These are phyloP conservation scores for Montipora efflorescens DNA, from an alignment of 64 coral and sea anemone species.

Conservation along the genomic window DNA sequence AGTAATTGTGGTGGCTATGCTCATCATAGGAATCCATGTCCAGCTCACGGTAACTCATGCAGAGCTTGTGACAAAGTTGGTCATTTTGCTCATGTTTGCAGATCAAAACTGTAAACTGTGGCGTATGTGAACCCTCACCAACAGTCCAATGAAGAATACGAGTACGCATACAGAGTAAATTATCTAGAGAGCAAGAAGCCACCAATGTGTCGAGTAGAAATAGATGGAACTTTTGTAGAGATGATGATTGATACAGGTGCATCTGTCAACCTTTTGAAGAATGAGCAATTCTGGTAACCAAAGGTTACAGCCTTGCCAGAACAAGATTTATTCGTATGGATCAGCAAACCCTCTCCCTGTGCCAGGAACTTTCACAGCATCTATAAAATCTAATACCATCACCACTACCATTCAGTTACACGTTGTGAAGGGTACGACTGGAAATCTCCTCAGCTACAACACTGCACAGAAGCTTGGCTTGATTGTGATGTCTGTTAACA, in stretches of 20 bases:
- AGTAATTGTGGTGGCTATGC: background rate
- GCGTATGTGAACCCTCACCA: too few relatives aligned
- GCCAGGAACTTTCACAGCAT: background rate
- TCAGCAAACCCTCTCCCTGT: background rate
- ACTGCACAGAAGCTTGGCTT: conserved; percentile 25
- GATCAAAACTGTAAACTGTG: too few relatives aligned
- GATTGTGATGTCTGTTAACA: conserved; percentile 10
- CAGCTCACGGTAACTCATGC: background rate
- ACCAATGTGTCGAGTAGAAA: too few relatives aligned
- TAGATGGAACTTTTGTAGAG: background rate
- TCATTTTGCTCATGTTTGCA: too few relatives aligned
- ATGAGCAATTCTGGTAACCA: background rate
- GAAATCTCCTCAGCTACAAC: conserved; percentile 33
- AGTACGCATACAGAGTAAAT: too few relatives aligned
- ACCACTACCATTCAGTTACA: background rate
- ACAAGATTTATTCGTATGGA: conserved; percentile 25
- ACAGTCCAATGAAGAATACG: too few relatives aligned
- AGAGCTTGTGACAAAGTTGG: background rate
- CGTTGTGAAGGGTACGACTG: conserved; percentile 37
- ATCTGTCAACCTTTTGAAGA: conserved; percentile 52
- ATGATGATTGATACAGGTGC: conserved; percentile 78
- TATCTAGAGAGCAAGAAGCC: too few relatives aligned
- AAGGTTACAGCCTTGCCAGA: background rate
- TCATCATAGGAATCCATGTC: background rate
- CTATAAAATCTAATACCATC: background rate